A percentile compares a stretch with the other conserved stretches of the same genome.
Conservation (phyloP, 2,888 invertebrate genomes). For the Meghimatium bilineatum region DNA sequence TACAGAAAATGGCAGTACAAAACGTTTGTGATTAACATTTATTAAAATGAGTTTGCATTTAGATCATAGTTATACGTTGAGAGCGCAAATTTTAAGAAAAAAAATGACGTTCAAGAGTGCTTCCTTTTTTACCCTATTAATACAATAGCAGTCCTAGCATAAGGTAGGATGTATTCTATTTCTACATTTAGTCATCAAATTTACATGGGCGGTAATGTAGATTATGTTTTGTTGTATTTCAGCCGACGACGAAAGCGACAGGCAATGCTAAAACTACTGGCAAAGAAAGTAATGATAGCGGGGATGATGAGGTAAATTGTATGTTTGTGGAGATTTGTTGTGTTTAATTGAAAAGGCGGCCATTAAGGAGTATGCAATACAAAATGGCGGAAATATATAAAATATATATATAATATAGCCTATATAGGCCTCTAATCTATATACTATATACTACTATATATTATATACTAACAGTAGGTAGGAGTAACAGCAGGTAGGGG, state of each 20-base stretch:
- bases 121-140: not conserved
- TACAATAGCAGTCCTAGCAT: too few species aligned
- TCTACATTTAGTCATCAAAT: not conserved
- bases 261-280: constrained; percentile 63
- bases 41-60: not conserved
- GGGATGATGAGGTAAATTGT: constrained; percentile 68
- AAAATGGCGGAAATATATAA: constrained; percentile 34
- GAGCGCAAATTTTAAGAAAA: not conserved
- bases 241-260: constrained; percentile 68
- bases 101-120: too few species aligned
- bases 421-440: too few species aligned
- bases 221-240: constrained; percentile 55
- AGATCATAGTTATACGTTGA: too few species aligned
- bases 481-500: too few species aligned
- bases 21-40: not conserved
- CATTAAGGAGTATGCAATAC: constrained; percentile 30
- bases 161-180: too few species aligned
- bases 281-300: constrained; percentile 70
- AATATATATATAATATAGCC: too few species aligned
- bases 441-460: too few species aligned
- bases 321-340: not conserved
- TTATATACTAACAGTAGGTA: too few species aligned
- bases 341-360: constrained; percentile 26
- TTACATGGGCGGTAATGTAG: not conserved
- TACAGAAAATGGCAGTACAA: constrained; percentile 1